A percentile compares a stretch with the other conserved stretches of the same genome.
phyloP scores from a whole-genome alignment of 2,113 vertebrate species.

The Gallinago media region DNA sequence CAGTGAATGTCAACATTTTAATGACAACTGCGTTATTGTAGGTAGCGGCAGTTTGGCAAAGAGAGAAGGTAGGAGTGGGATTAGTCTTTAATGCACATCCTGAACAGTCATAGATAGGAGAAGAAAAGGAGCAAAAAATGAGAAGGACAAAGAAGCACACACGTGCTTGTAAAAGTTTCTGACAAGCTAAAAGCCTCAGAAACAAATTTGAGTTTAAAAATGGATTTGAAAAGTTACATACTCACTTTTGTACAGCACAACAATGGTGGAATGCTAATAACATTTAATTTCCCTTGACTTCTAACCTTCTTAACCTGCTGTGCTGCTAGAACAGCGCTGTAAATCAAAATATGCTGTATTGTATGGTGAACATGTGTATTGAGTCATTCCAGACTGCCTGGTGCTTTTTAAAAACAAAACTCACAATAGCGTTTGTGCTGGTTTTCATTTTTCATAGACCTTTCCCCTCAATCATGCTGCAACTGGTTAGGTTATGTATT shows the following conservation, averaged over 20 bases:
- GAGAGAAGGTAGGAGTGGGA: background rate
- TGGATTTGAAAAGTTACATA: conserved; percentile 70
- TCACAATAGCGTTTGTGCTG: conserved; percentile 66
- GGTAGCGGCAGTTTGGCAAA: conserved; percentile 23
- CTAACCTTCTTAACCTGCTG: conserved; percentile 78
- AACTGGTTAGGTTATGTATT: conserved; percentile 65
- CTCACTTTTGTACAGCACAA: conserved; percentile 58
- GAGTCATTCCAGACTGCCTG: conserved; percentile 72
- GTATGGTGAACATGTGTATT: conserved; percentile 68
- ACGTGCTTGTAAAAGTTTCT: conserved; percentile 16
- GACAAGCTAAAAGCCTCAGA: conserved; percentile 56
- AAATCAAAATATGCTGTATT: conserved; percentile 72
- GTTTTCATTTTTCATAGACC: conserved; percentile 65
- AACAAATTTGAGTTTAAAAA: conserved; percentile 67
- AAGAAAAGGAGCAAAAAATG: conserved; percentile 14
- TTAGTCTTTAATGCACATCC: conserved; percentile 48
- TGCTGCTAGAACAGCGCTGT: conserved; percentile 58
- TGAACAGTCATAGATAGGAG: conserved; percentile 15
- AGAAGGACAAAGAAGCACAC: conserved; percentile 2
- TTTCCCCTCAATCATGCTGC: conserved; percentile 62
- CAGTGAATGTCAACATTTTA: conserved; percentile 59
- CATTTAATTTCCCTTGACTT: conserved; percentile 80
- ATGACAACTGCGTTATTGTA: conserved; percentile 22
- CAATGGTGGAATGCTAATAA: conserved; percentile 76
- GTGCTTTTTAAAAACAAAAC: conserved; percentile 73